Conservation (phyloP, 2,888 invertebrate species). For the Orchesella flavescens region DNA sequence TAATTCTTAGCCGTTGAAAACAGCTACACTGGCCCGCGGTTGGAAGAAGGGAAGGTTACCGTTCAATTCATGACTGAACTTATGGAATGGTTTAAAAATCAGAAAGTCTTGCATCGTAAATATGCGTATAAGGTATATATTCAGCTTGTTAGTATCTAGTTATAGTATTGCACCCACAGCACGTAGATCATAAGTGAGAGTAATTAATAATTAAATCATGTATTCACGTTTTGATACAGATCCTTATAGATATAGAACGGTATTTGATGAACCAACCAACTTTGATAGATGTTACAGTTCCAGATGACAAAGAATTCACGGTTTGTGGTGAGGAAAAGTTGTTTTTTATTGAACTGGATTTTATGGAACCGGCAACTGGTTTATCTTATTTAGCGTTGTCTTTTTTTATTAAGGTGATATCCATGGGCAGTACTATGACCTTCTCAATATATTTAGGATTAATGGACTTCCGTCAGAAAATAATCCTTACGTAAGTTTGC, state of each 20-base stretch:
- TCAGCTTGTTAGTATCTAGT: not conserved
- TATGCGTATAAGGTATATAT: slow-evolving; percentile 91
- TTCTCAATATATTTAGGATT: slow-evolving; percentile 96
- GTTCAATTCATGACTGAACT: slow-evolving; percentile 90
- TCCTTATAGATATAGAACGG: slow-evolving; percentile 90
- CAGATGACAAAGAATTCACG: slow-evolving; percentile 92
- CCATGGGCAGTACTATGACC: slow-evolving; percentile 98
- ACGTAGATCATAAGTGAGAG: too few relatives aligned
- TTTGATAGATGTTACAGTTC: slow-evolving; percentile 90
- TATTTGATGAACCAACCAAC: slow-evolving; percentile 89
- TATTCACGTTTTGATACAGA: slow-evolving; percentile 78
- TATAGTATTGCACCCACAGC: too few relatives aligned
- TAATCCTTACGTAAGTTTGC: slow-evolving; percentile 93
- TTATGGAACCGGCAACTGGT: too few relatives aligned
- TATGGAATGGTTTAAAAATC: slow-evolving; percentile 90
- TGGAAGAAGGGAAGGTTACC: slow-evolving; percentile 92
- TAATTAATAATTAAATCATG: not conserved
- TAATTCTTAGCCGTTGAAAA: slow-evolving; percentile 87
- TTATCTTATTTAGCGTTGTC: too few relatives aligned
- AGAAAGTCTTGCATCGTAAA: slow-evolving; percentile 95
- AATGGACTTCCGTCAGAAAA: slow-evolving; percentile 96
- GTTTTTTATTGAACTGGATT: too few relatives aligned
- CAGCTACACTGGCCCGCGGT: slow-evolving; percentile 91
- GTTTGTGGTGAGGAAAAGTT: too few relatives aligned
- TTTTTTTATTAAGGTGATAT: too few relatives aligned